phyloP scores from a whole-genome alignment of 1,140 invertebrate genomes.

The Pseudomyrmex flavicornis region DNA sequence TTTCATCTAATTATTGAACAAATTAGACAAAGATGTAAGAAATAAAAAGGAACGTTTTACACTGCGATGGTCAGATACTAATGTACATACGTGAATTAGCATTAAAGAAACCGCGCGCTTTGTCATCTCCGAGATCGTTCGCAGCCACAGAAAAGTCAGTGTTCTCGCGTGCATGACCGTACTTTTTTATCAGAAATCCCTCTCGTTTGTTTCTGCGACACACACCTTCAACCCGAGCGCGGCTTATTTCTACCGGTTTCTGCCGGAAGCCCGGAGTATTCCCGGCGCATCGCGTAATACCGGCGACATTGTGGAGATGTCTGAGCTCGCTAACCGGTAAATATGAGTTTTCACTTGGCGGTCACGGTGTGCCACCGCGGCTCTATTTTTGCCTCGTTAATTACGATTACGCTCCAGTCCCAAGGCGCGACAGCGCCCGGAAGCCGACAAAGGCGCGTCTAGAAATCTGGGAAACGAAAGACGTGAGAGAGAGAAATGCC shows the following conservation, averaged over 20 bases:
- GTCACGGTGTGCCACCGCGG: conserved; percentile 22
- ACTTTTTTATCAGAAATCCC: conserved; percentile 55
- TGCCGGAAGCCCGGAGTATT: conserved; percentile 52
- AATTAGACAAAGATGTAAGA: not conserved
- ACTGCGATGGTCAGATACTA: not conserved
- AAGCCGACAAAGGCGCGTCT: conserved; percentile 8
- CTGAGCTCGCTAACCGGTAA: conserved; percentile 76
- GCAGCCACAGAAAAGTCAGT: conserved; percentile 14
- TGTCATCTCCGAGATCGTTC: conserved; percentile 47
- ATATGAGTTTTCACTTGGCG: conserved; percentile 76
- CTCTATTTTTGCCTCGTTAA: conserved; percentile 74
- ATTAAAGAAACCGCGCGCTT: not conserved
- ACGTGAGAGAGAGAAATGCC: conserved; percentile 6
- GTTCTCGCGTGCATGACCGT: not conserved
- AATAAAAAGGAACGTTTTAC: conserved; percentile 9
- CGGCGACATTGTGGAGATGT: conserved; percentile 72
- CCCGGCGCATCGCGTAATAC: conserved; percentile 70
- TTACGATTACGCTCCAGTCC: conserved; percentile 72
- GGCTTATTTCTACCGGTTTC: conserved; percentile 65
- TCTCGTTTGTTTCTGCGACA: conserved; percentile 66
- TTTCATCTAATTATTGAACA: not conserved
- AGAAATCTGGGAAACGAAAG: conserved; percentile 32
- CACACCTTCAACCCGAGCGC: conserved; percentile 3
- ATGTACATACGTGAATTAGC: conserved; percentile 30
- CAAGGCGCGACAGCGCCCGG: conserved; percentile 56